Base-by-base conservation (phyloP, 1,140 invertebrate genomes). In the Drosophila quadrilineata region DNA sequence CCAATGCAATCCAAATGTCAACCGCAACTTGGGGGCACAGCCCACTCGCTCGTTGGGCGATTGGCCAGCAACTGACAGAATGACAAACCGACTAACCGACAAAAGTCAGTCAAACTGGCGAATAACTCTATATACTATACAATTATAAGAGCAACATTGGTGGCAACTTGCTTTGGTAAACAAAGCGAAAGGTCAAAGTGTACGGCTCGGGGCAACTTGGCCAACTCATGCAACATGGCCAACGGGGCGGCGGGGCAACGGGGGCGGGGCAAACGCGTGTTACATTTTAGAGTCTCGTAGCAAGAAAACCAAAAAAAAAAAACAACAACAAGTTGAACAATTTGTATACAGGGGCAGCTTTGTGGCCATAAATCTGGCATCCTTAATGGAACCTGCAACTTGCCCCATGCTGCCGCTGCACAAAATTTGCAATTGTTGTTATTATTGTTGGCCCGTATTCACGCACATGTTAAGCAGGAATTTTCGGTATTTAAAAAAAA, bases 131-230 rank as follows among this genome's bases (percentile, higher is more conserved):
- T n/a, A n/a, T n/a, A n/a, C 54, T 58, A 60, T 21, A 52, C 10
- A 31, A 71, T 45, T 33, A 26, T 38, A 54, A 57, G 33, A 31
- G 16, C 38, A 54, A 54, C 38, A 19, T 38, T 64, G 35, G 28
- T 45, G 54, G 46, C 33, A 54, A 66, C 67, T 31, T 54, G 28
- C 67, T 59, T 72, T 57, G 29, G 38, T 66, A 71, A 71, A 64
- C 58, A 71, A 49, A 58, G 33, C 48, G 40, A 73, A 72, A 72
- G 70, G 70, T 73, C 70, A 72, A 59, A 66, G 24, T 49, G 12
- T 21, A 48, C 41, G 41, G 52, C 38, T 40, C n/a, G n/a, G n/a
- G n/a, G n/a, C n/a, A n/a, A n/a, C n/a, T 70, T 49, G 17, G 48
- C 57, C 63, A 71, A 64, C 59, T 57, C 45, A 53, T 3, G 8